Base-by-base conservation (phyloP, 2,888 invertebrate genomes). In the Drosophila koepferae region DNA sequence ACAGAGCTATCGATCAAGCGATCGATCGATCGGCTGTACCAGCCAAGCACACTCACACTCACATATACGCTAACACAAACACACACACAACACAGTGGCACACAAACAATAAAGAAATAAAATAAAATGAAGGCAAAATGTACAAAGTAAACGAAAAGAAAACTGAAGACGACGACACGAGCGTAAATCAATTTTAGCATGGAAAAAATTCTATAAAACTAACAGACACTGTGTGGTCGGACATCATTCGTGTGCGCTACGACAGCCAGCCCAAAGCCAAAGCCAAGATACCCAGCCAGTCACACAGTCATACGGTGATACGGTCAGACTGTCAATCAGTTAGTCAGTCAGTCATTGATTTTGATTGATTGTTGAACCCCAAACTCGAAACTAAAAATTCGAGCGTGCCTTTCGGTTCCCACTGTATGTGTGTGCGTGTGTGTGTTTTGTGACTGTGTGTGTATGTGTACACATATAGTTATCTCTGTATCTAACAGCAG, bases 121-220 rank as follows among this genome's bases (percentile, higher is more conserved):
- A 63, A 55, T 66, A 65, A 80, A 74, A 76, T 72, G 85, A 80
- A 87, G 73, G 73, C 88, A 80, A 88, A 82, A 86, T 82, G 82
- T 87, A 77, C 72, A 81, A 81, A 83, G 76, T 77, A 86, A 83
- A 81, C 74, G 78, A 87, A 89, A 86, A 89, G 85, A 87, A 89
- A 86, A 89, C 72, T 82, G 82, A 87, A 87, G 85, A 87, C 82
- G 82, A 87, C 90, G 82, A 85, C 90, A 90, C 81, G 83, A 88
- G 82, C 88, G 88, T 85, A 88, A 90, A 86, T 85, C 83, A 81
- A 75, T 84, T 86, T 86, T 88, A 90, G 90, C 89, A 83, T 86
- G 79, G 69, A 67, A 88, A 91, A 91, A 91, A 90, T 80, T 86
- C 89, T 91, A 91, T 91, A 92, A 92, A 92, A 91, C 90, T 91